phyloP scores from a whole-genome alignment of 2,113 vertebrate species.

The Australoheros scitulus region DNA sequence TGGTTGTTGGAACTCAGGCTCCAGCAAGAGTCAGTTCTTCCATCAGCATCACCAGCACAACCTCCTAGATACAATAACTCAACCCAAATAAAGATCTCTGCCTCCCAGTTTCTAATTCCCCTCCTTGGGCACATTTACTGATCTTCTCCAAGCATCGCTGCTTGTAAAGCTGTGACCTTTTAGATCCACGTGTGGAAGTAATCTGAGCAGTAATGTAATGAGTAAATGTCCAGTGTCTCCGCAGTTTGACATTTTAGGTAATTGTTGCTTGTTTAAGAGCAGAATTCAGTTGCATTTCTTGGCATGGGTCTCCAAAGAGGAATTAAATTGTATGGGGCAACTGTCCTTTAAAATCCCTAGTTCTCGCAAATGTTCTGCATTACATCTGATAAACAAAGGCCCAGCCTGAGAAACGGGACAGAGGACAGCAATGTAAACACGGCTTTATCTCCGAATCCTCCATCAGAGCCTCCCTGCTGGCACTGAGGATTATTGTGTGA shows the following conservation, averaged over 20 bases:
- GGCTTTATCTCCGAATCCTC: slow-evolving; percentile 33
- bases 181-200: slow-evolving; percentile 9
- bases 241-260: background rate
- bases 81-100: slow-evolving; percentile 7
- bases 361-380: slow-evolving; percentile 39
- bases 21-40: background rate
- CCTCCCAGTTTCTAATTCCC: background rate
- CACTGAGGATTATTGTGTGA: slow-evolving; percentile 33
- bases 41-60: background rate
- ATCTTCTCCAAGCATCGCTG: background rate
- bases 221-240: background rate
- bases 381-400: slow-evolving; percentile 49
- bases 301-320: slow-evolving; percentile 2
- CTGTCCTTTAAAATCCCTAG: background rate
- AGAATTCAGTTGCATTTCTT: slow-evolving; percentile 16
- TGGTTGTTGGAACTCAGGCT: background rate
- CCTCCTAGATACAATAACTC: background rate
- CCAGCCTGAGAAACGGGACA: slow-evolving; percentile 47
- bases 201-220: background rate
- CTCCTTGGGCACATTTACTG: background rate
- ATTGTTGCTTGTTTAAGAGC: slow-evolving; percentile 14
- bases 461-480: slow-evolving; percentile 21
- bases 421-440: slow-evolving; percentile 51
- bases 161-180: slow-evolving; percentile 8
- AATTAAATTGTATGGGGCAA: slow-evolving; percentile 6